Percentiles rank a stretch among this genome's conserved stretches.
Evolutionary conservation across 2,113 vertebrate genomes (phyloP).

Genomic region (Gobius niger): DNA sequence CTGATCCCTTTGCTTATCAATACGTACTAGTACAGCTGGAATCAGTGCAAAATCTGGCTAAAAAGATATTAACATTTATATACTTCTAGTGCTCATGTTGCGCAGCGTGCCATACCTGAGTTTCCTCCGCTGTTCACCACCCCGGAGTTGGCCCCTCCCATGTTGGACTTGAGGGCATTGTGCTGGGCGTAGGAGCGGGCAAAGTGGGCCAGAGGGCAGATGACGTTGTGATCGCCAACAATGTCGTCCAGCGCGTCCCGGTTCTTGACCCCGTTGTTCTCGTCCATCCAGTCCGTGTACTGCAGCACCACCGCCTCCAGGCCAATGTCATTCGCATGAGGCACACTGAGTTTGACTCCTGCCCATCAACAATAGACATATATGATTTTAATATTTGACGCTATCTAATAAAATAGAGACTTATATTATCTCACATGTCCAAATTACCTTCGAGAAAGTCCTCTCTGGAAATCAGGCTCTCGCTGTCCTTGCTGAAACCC

Average conservation of each 20-base stretch:
- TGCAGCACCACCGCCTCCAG: constrained; percentile 89
- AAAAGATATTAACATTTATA: no score
- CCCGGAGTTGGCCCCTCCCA: constrained; percentile 46
- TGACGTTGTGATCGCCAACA: constrained; percentile 91
- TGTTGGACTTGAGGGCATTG: constrained; percentile 64
- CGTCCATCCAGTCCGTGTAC: constrained; percentile 91
- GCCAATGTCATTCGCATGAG: constrained; percentile 88
- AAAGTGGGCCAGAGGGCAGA: constrained; percentile 86
- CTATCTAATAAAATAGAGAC: background rate
- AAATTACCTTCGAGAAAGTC: constrained; percentile 86
- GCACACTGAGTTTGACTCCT: constrained; percentile 85
- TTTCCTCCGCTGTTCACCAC: constrained; percentile 62
- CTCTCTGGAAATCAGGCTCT: constrained; percentile 87
- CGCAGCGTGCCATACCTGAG: constrained; percentile 13
- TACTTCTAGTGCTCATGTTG: background rate
- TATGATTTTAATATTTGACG: no score
- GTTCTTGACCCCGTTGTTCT: constrained; percentile 85
- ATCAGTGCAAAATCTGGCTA: no score
- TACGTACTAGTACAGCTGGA: background rate
- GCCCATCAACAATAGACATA: constrained; percentile 37
- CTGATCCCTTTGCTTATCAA: background rate
- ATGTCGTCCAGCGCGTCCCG: constrained; percentile 89
- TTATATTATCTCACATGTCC: no score
- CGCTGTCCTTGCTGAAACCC: constrained; percentile 93
- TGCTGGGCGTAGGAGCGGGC: constrained; percentile 79